These are phyloP conservation scores for Tokudaia tokunoshimensis DNA, from an alignment of 2,797 vertebrate genomes.

Conservation along the genomic window DNA sequence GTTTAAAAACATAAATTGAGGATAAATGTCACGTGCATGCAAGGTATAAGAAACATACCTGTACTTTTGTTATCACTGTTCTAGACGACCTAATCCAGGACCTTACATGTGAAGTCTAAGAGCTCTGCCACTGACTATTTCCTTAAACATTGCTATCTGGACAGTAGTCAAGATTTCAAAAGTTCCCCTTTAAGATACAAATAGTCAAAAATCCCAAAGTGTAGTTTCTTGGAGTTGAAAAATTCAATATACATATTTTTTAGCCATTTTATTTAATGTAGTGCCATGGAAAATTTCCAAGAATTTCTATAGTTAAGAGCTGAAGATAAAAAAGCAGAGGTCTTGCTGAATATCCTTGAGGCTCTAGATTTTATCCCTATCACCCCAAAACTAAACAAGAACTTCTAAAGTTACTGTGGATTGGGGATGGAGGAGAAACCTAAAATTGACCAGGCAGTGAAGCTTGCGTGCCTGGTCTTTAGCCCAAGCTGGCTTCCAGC, in stretches of 20 bases:
- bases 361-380: background rate
- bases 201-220: background rate
- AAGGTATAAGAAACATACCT: background rate
- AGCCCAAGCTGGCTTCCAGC: background rate
- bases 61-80: background rate
- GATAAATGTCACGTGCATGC: conserved; percentile 9
- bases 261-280: conserved; percentile 26
- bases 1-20: conserved; percentile 68
- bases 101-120: background rate
- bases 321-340: background rate
- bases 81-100: background rate
- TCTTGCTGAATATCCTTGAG: background rate
- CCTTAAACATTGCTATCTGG: background rate
- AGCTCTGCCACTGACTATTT: background rate
- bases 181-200: background rate
- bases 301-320: background rate
- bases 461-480: background rate
- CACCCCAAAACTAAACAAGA: background rate
- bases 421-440: background rate
- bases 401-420: background rate
- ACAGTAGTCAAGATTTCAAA: conserved; percentile 7
- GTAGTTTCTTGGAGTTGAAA: background rate
- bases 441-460: background rate
- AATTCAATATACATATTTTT: background rate
- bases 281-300: background rate